Base-by-base conservation (phyloP, 2,113 vertebrate species). In the Ptilonorhynchus violaceus region DNA sequence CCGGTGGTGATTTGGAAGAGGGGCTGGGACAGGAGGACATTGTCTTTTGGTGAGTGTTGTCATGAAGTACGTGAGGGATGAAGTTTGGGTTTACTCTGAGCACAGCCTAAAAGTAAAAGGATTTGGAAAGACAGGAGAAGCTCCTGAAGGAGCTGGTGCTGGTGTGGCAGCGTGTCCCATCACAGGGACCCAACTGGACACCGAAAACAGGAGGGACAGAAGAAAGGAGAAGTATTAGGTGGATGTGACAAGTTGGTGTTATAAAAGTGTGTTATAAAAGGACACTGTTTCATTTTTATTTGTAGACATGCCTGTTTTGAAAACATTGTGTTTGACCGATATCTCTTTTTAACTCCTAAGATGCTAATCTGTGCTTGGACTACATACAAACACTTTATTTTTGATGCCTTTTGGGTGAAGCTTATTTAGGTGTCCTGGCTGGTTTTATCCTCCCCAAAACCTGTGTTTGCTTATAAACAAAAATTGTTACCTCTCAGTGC, bases 21-120 rank as follows among this genome's bases (percentile, higher is more conserved):
- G 13, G 42, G 42, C 62, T 28, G 6, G 7, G 37, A 7, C 53
- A 39, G 76, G 80, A 75, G 18, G 83, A 42, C 3, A 11, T 64
- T 4, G 24, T 55, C 66, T 55, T 63, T 76, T 62, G 62, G 85
- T 55, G 69, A 88, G 37, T 13, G 11, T 55, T 89, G 62, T 76
- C 68, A 9, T 5, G 6, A 35, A 28, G 7, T 3, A 6, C 1
- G 2, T 0, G 6, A 33, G 33, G 39, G 60, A 7, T 70, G 56
- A 47, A 92, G 41, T 30, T 72, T 47, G 42, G 27, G 50, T 11
- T 92, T 37, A 8, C 18, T 55, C 39, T 22, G 50, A 41, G 64
- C 4, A 4, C 75, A 77, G 41, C 59, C 76, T 69, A 3, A 22
- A 69, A 52, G 5, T 50, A 27, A 63, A 53, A 67, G 52, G 14